Conservation (phyloP, 2,113 vertebrate genomes). For the Bungarus multicinctus region DNA sequence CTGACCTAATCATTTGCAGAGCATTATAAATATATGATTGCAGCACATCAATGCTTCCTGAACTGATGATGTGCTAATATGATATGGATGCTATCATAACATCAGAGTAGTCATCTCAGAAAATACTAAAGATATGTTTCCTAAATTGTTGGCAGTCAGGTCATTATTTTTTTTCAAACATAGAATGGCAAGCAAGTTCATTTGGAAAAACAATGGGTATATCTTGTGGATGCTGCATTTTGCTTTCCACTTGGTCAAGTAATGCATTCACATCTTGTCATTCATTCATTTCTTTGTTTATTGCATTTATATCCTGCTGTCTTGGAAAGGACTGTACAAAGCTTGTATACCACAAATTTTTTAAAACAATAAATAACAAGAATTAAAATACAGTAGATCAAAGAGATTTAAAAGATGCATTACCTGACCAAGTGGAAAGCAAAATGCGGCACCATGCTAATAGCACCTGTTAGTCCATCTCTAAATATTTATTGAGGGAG, state of each 20-base stretch:
- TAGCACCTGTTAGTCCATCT: neutral
- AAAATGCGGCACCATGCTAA: neutral
- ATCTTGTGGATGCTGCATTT: neutral
- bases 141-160: neutral
- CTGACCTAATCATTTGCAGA: neutral
- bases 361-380: neutral
- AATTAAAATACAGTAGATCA: neutral
- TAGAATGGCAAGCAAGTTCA: neutral
- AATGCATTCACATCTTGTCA: neutral
- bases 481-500: neutral
- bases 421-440: no score
- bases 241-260: neutral
- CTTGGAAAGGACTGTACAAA: neutral
- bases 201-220: neutral
- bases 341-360: neutral
- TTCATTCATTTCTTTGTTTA: neutral
- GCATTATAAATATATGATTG: neutral
- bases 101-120: neutral
- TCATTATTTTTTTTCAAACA: neutral
- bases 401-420: neutral
- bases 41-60: neutral
- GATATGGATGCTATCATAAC: neutral
- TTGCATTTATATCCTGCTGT: neutral
- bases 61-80: neutral
- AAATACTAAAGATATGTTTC: neutral